Evolutionary conservation across 2,113 vertebrate species (phyloP), one percentile per base, ranked within the genome.

Genomic region (Ornithorhynchus anatinus): DNA sequence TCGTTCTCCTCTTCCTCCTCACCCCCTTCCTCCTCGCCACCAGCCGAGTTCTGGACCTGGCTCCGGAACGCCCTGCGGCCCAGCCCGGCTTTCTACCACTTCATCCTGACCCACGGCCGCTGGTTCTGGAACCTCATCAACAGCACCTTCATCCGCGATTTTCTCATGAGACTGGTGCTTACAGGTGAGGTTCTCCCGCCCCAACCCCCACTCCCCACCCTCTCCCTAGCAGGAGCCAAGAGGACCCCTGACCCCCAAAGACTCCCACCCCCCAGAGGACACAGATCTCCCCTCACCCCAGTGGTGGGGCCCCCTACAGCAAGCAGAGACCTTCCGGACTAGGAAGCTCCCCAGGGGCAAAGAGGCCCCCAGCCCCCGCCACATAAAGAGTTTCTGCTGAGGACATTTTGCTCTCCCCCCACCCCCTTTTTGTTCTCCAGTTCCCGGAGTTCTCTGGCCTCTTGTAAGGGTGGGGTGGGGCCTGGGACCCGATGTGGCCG

Each of bases 71-170:
- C 93, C 37, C 32, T 98, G 82, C 95, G 93, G 72, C 97, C 97
- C 60, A 94, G 79, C 4, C 95, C 96, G 4, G 42, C 88, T 1
- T 77, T 82, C 35, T 39, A 85, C 61, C 96, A 98, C 65, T 97
- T 92, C 82, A 35, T 98, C 72, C 90, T 99, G 48, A 99, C 97
- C 1, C 91, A 97, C 10, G 97, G 96, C 75, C 85, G 84, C 5
- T 95, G 94, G 96, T 44, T 99, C 59, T 99, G 97, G 97, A 66
- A 93, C 66, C 45, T 99, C 16, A 61, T 99, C 83, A 98, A 98
- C 86, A 88, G 75, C 50, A 95, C 92, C 31, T 96, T 96, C 86
- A 84, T 98, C 59, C 89, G 91, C 3, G 94, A 92, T 53, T 82
- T 23, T 0, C 74, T 99, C 54, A 97, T 99, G 95, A 91, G 82